Evolutionary conservation across 2,797 vertebrate species (phyloP).

Genomic region (Sebastes minor): DNA sequence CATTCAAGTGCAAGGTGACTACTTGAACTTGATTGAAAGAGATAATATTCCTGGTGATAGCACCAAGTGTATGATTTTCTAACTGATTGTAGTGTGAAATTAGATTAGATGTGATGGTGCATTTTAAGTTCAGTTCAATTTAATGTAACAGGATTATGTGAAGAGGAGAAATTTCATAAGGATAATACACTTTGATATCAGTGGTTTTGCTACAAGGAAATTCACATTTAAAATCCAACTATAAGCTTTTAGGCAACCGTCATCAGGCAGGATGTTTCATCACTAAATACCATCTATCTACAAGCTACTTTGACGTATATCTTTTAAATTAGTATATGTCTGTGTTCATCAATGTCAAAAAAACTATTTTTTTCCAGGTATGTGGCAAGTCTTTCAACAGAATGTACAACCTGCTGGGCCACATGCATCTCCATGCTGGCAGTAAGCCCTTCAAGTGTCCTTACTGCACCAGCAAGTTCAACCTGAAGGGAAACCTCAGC

Average conservation of each 20-base stretch:
- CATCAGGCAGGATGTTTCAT: not conserved
- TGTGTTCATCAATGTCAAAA: not conserved
- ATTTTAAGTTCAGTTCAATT: not conserved
- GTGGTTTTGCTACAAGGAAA: not conserved
- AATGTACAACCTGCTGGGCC: slow-evolving; percentile 99
- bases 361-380: slow-evolving; percentile 77
- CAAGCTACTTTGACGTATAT: not conserved
- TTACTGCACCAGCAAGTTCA: slow-evolving; percentile 99
- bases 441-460: slow-evolving; percentile 99
- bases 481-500: slow-evolving; percentile 98
- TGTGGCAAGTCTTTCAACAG: slow-evolving; percentile 98
- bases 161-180: not conserved
- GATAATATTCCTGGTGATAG: not conserved
- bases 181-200: not conserved
- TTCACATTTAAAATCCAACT: not conserved
- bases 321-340: not conserved
- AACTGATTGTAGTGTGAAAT: slow-evolving; percentile 4
- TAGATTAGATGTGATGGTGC: slow-evolving; percentile 3
- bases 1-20: slow-evolving; percentile 96
- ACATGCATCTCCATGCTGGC: slow-evolving; percentile 97
- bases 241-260: not conserved
- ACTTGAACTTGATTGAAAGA: not conserved
- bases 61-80: not conserved
- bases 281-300: not conserved
- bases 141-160: slow-evolving; percentile 12